A percentile compares a stretch with the other conserved stretches of the same genome.
Evolutionary conservation across 2,797 vertebrate genomes (phyloP).

Genomic region (Catharus ustulatus): DNA sequence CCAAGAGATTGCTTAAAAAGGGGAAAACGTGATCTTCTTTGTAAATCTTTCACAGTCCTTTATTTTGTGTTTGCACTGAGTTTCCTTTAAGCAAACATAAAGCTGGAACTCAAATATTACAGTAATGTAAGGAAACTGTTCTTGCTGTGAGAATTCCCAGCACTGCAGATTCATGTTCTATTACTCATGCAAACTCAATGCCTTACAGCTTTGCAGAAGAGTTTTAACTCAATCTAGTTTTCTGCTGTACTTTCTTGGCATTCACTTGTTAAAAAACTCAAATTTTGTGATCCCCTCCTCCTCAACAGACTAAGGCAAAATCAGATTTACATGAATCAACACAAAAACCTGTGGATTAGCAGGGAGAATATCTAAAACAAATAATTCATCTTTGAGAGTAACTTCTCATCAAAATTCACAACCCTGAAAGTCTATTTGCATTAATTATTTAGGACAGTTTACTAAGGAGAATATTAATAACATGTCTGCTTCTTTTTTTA

Average conservation of each 20-base stretch:
- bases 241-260: background rate
- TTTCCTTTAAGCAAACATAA: constrained; percentile 8
- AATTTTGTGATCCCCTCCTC: background rate
- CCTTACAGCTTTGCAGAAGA: background rate
- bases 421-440: constrained; percentile 26
- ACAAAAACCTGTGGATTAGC: constrained; percentile 10
- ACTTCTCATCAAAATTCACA: constrained; percentile 53
- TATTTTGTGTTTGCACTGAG: background rate
- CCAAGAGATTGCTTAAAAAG: background rate
- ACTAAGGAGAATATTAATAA: constrained; percentile 57
- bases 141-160: background rate
- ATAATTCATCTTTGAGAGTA: constrained; percentile 33
- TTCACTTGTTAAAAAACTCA: background rate
- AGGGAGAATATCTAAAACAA: constrained; percentile 35
- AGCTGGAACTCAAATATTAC: constrained; percentile 26
- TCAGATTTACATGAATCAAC: constrained; percentile 15
- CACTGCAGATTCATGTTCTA: background rate
- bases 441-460: constrained; percentile 66
- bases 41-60: constrained; percentile 9
- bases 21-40: constrained; percentile 7
- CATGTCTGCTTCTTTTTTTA: constrained; percentile 17
- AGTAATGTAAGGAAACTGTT: background rate
- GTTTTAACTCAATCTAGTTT: background rate
- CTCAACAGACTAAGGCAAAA: background rate
- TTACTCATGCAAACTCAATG: background rate